Conservation (phyloP, 2,888 invertebrate species). For the Orthosia cruda region DNA sequence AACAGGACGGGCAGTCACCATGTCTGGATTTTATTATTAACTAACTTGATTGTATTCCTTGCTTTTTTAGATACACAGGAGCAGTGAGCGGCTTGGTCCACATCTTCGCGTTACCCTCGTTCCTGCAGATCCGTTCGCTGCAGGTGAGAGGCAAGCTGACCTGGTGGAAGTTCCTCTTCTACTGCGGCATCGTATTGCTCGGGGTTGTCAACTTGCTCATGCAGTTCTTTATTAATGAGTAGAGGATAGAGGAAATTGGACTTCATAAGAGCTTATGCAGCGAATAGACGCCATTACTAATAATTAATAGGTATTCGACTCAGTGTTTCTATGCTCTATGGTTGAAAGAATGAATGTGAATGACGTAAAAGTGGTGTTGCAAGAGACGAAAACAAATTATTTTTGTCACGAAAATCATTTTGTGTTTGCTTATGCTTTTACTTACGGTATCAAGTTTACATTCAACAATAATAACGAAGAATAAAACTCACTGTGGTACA, state of each 20-base stretch:
- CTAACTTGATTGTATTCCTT: no score
- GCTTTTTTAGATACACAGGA: conserved; percentile 94
- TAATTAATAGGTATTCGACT: no score
- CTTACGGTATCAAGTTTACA: no score
- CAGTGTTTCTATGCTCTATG: no score
- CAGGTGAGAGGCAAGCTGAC: conserved; percentile 92
- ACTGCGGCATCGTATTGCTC: conserved; percentile 93
- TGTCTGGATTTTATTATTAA: no score
- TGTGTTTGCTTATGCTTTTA: background rate
- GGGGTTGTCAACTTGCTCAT: conserved; percentile 95
- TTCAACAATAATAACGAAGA: no score
- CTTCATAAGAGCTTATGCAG: background rate
- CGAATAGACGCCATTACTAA: no score
- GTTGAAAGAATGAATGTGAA: no score
- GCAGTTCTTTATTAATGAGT: conserved; percentile 94
- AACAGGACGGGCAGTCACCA: no score
- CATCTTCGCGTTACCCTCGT: conserved; percentile 96
- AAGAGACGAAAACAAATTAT: background rate
- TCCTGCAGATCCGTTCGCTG: conserved; percentile 94
- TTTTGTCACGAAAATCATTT: background rate
- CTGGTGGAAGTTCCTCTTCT: conserved; percentile 90
- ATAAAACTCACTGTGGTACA: no score
- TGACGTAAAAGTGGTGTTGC: background rate
- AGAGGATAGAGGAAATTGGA: conserved; percentile 5
- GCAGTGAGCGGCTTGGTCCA: conserved; percentile 97